These are phyloP conservation scores for Ia io DNA, from an alignment of 2,113 vertebrate genomes.

Conservation along the genomic window DNA sequence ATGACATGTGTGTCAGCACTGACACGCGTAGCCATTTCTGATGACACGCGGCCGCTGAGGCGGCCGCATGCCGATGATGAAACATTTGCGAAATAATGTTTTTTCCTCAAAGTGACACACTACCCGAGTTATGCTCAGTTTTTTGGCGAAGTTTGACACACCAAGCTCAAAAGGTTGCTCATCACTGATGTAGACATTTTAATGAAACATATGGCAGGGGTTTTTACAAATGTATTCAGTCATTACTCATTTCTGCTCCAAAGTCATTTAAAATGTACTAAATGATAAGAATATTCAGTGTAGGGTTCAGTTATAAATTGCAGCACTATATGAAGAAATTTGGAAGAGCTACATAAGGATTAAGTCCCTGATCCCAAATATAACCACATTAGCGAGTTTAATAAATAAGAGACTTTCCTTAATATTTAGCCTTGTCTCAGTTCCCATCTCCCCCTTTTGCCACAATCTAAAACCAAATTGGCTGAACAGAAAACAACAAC, in stretches of 20 bases:
- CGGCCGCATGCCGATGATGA: no score
- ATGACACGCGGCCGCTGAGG: no score
- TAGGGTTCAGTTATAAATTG: background rate
- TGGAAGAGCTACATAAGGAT: background rate
- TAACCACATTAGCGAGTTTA: background rate
- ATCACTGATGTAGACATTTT: background rate
- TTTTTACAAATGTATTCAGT: conserved; percentile 60
- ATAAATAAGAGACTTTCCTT: background rate
- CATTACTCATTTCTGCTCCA: conserved; percentile 55
- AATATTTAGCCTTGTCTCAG: background rate
- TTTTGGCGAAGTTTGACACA: no score
- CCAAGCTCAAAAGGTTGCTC: no score
- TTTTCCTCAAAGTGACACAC: no score
- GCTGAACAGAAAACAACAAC: background rate
- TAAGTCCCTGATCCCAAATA: background rate
- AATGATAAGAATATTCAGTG: background rate
- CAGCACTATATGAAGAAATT: background rate
- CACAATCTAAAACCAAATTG: background rate
- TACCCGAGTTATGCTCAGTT: no score
- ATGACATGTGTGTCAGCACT: no score
- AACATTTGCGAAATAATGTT: no score
- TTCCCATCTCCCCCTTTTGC: background rate
- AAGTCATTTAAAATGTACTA: conserved; percentile 12
- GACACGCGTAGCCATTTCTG: no score
- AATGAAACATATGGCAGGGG: conserved; percentile 21